Evolutionary conservation across 2,888 invertebrate genomes (phyloP).

Genomic region (Machimus atricapillus): DNA sequence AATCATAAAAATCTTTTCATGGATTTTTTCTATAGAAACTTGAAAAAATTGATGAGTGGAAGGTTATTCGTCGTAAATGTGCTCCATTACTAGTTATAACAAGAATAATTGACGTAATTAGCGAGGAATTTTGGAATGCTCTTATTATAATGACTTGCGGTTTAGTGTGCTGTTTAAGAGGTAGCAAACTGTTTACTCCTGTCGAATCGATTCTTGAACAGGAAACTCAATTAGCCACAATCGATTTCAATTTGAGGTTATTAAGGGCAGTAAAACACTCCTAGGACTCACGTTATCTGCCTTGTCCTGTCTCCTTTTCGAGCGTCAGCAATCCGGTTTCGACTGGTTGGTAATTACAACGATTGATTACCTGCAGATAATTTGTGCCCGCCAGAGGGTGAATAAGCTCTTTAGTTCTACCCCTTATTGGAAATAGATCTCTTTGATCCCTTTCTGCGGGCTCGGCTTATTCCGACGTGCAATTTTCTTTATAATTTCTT

Average conservation of each 20-base stretch:
- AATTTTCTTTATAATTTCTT: background rate
- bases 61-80: background rate
- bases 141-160: background rate
- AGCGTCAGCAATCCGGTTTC: background rate
- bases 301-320: background rate
- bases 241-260: conserved; percentile 33
- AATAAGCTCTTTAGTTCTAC: background rate
- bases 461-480: background rate
- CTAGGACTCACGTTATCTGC: background rate
- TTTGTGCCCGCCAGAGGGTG: background rate
- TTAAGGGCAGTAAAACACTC: conserved; percentile 9
- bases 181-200: background rate
- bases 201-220: background rate
- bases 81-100: background rate
- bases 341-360: background rate
- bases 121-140: background rate
- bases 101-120: background rate
- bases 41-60: background rate
- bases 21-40: background rate
- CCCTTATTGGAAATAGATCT: background rate
- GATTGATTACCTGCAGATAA: background rate
- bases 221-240: conserved; percentile 3
- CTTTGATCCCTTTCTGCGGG: background rate
- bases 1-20: background rate
- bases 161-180: background rate